A percentile compares a stretch with the other conserved stretches of the same genome.
phyloP scores from a whole-genome alignment of 2,113 vertebrate species.

The Fulica atra region DNA sequence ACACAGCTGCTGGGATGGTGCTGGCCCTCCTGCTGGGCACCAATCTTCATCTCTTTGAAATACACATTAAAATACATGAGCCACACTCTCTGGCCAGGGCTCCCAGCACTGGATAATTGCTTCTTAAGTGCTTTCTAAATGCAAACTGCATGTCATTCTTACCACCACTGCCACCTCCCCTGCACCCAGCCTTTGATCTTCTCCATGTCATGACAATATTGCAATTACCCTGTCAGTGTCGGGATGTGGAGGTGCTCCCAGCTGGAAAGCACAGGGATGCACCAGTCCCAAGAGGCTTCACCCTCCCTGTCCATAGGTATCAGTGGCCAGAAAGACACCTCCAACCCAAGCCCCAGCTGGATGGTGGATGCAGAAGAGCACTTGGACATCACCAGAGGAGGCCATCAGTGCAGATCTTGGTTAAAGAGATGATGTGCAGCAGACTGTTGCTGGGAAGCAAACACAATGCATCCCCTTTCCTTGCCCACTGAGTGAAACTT shows the following conservation, averaged over 20 bases:
- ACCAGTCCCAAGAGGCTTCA: neutral
- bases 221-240: constrained; percentile 45
- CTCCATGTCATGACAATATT: constrained; percentile 62
- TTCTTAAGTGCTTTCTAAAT: constrained; percentile 69
- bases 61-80: constrained; percentile 56
- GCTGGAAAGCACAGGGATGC: neutral
- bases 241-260: neutral
- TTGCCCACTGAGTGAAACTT: rapidly evolving
- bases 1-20: neutral
- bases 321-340: neutral
- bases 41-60: constrained; percentile 50
- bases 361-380: neutral
- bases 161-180: constrained; percentile 35
- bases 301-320: rapidly evolving
- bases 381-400: neutral
- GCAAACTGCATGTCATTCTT: constrained; percentile 58
- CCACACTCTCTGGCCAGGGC: constrained; percentile 36
- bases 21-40: constrained; percentile 17
- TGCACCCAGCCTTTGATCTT: constrained; percentile 59
- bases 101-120: constrained; percentile 54
- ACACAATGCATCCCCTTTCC: neutral
- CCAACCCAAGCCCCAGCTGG: neutral
- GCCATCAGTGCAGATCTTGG: rapidly evolving
- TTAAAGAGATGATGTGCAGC: neutral
- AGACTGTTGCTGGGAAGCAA: neutral